Conservation (phyloP, 1,140 invertebrate species). For the Calosoma granatense region DNA sequence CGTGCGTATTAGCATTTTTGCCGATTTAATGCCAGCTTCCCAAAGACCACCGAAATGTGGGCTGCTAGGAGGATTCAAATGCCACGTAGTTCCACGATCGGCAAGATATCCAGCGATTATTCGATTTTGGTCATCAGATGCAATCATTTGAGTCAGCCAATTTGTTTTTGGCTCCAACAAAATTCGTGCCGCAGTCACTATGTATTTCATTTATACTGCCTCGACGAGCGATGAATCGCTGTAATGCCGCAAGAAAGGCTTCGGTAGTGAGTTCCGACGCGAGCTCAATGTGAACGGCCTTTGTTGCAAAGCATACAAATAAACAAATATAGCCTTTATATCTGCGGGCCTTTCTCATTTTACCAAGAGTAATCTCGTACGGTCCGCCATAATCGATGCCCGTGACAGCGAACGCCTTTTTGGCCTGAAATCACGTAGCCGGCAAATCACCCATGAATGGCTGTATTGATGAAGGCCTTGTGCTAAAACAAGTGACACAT, state of each 20-base stretch:
- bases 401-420: background rate
- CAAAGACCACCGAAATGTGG: background rate
- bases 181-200: conserved; percentile 24
- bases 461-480: background rate
- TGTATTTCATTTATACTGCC: conserved; percentile 17
- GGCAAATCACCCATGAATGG: background rate
- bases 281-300: conserved; percentile 14
- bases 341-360: background rate
- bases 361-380: background rate
- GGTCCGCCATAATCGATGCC: background rate
- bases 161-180: conserved; percentile 18
- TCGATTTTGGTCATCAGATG: conserved; percentile 29
- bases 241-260: conserved; percentile 17
- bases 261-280: conserved; percentile 18
- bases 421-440: background rate
- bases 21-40: no score
- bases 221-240: conserved; percentile 19
- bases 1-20: background rate
- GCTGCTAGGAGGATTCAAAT: background rate
- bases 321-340: background rate
- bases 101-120: background rate
- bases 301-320: background rate
- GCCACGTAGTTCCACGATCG: background rate
- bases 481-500: background rate
- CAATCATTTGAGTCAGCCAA: conserved; percentile 6